Conservation (phyloP, 2,797 vertebrate genomes). For the Pagetopsis macropterus region DNA sequence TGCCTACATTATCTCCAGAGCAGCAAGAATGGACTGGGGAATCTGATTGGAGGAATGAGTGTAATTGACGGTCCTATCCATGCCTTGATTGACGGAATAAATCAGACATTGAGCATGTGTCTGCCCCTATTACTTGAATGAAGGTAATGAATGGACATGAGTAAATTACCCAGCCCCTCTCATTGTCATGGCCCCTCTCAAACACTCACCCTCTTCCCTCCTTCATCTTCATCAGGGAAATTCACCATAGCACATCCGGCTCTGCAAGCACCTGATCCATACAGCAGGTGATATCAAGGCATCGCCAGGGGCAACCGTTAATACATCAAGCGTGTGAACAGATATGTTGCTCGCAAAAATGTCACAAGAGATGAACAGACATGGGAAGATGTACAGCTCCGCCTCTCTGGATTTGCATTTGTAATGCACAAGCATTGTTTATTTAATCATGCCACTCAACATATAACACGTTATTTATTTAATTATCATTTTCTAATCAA, state of each 20-base stretch:
- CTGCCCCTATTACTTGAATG: constrained; percentile 80
- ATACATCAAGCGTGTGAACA: constrained; percentile 77
- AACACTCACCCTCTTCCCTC: constrained; percentile 18
- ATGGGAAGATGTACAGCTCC: constrained; percentile 39
- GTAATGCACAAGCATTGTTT: constrained; percentile 6
- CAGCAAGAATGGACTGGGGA: constrained; percentile 17
- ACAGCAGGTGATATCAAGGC: constrained; percentile 52
- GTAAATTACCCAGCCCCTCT: constrained; percentile 80
- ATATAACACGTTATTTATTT: not conserved
- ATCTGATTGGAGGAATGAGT: constrained; percentile 44
- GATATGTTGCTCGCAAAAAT: constrained; percentile 78
- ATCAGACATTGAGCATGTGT: constrained; percentile 80
- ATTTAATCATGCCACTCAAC: not conserved
- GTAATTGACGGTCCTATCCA: constrained; percentile 54
- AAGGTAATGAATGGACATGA: constrained; percentile 81
- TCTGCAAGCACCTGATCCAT: constrained; percentile 83
- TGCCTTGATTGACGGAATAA: constrained; percentile 66
- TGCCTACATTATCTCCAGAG: not conserved
- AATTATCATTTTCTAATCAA: not conserved
- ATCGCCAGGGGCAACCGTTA: constrained; percentile 62
- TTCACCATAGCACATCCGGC: constrained; percentile 55
- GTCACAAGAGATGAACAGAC: constrained; percentile 74
- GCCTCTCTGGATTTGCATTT: constrained; percentile 1
- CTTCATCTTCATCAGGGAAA: constrained; percentile 31
- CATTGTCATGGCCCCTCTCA: constrained; percentile 74